A percentile compares a stretch with the other conserved stretches of the same genome.
Evolutionary conservation across 2,888 invertebrate species (phyloP).

Genomic region (Meteorus colon): DNA sequence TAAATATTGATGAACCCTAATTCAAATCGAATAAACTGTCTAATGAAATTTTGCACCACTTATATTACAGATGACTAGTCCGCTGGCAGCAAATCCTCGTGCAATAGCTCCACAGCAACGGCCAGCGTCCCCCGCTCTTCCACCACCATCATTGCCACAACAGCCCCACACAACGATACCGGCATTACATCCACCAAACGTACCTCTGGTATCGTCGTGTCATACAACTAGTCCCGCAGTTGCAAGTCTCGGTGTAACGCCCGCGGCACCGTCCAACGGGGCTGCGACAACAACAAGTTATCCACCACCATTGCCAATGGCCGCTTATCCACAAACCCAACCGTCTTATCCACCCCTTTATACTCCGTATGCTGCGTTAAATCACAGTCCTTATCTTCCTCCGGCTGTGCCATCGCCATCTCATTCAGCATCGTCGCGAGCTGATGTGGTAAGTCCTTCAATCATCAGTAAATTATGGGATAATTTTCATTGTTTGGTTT

Average conservation of each 20-base stretch:
- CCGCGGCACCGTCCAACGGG: slow-evolving; percentile 76
- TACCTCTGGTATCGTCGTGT: slow-evolving; percentile 72
- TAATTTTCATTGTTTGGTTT: neutral
- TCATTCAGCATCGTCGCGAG: slow-evolving; percentile 77
- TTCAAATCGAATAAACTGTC: neutral
- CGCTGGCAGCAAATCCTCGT: slow-evolving; percentile 72
- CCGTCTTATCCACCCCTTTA: slow-evolving; percentile 82
- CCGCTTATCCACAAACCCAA: slow-evolving; percentile 72
- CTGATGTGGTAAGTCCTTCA: slow-evolving; percentile 76
- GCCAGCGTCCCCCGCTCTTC: slow-evolving; percentile 75
- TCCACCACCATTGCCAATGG: slow-evolving; percentile 70
- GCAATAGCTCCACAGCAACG: slow-evolving; percentile 77
- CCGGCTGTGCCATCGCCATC: slow-evolving; percentile 77
- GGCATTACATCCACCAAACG: slow-evolving; percentile 71
- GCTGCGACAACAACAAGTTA: slow-evolving; percentile 68
- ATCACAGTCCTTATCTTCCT: slow-evolving; percentile 83
- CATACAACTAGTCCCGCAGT: slow-evolving; percentile 72
- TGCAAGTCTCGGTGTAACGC: slow-evolving; percentile 77
- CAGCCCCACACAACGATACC: slow-evolving; percentile 70
- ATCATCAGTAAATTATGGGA: slow-evolving; percentile 8
- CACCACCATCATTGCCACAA: slow-evolving; percentile 68
- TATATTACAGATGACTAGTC: slow-evolving; percentile 70
- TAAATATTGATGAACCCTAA: slow-evolving; percentile 15
- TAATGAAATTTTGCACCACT: slow-evolving; percentile 1
- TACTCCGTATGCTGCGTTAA: slow-evolving; percentile 84